Conservation (phyloP, 2,888 invertebrate species). For the Macaria liturata region DNA sequence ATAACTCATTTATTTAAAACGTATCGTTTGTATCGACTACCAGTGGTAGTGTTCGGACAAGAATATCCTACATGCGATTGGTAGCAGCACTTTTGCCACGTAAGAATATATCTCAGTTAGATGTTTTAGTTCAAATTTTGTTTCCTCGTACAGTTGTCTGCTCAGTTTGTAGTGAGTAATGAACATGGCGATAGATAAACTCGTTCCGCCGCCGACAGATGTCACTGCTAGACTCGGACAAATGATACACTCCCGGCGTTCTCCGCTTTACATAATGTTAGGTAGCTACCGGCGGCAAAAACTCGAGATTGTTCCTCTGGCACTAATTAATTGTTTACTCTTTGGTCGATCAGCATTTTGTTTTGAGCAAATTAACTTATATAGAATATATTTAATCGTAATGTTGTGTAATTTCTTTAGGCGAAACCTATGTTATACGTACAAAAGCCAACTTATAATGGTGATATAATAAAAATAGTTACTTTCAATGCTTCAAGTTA, state of each 20-base stretch:
- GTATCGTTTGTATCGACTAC: slow-evolving; percentile 46
- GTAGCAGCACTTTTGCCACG: no score
- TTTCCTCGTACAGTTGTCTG: no score
- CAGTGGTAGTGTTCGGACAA: slow-evolving; percentile 23
- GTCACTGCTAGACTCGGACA: slow-evolving; percentile 63
- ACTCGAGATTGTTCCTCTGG: slow-evolving; percentile 10
- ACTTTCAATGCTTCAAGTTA: no score
- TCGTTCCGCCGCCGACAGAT: slow-evolving; percentile 65
- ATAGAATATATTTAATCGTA: no score
- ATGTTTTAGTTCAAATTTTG: no score
- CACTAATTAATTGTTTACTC: slow-evolving; percentile 10
- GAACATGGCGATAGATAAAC: slow-evolving; percentile 63
- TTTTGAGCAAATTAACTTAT: no score
- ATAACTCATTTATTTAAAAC: slow-evolving; percentile 23
- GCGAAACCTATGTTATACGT: no score
- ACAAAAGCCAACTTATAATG: no score
- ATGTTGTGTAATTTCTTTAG: no score
- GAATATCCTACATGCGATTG: no score
- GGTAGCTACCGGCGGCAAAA: slow-evolving; percentile 24
- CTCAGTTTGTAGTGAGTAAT: slow-evolving; percentile 50
- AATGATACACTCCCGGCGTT: slow-evolving; percentile 53
- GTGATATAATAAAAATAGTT: no score
- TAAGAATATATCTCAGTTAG: no score
- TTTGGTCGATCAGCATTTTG: neutral
- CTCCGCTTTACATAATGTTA: slow-evolving; percentile 30